Base-by-base conservation (phyloP, 1,140 invertebrate species). In the Hycleus phaleratus region DNA sequence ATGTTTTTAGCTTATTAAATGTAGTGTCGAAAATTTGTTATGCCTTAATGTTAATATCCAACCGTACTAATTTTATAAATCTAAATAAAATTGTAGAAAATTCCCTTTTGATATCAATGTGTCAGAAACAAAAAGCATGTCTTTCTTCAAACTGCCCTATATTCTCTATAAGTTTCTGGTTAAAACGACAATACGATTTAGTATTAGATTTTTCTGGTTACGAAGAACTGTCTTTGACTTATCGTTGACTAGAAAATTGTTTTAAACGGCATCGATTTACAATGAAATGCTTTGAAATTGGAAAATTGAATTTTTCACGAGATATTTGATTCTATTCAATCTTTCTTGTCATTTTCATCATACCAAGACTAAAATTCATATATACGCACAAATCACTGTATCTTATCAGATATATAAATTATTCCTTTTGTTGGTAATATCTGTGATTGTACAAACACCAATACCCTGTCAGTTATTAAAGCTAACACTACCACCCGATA, bases 371-470 rank as follows among this genome's bases (percentile, higher is more conserved):
- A 18, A 18, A 18, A 18, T 12, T 42, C 26, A 18, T 26, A 52
- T 53, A 60, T 51, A 60, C 56, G 53, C 58, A 60, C 58, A 56
- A 48, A 56, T 60, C 58, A 51, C 9, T 11, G 42, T 47, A 56
- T 56, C 53, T 56, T 60, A 60, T 60, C 58, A 24, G 58, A 60
- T 56, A 40, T 56, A 60, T 60, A 60, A 60, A 60, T 60, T 60
- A 60, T 56, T 56, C 50, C 58, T 60, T 56, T 49, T 56, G 58
- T 59, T 26, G 42, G 26, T 60, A 46, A 44, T 43, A 49, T 45
- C 18, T 55, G 32, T 32, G 32, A 18, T 39, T 60, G 46, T 56
- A 47, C 58, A 56, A 56, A 56, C 50, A 60, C 51, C 53, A 56
- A 32, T 32, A 32, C 32, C 7, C 32, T 32, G 52, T 59, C 57